Base-by-base conservation (phyloP, 2,888 invertebrate species). In the Lochmaea crataegi region DNA sequence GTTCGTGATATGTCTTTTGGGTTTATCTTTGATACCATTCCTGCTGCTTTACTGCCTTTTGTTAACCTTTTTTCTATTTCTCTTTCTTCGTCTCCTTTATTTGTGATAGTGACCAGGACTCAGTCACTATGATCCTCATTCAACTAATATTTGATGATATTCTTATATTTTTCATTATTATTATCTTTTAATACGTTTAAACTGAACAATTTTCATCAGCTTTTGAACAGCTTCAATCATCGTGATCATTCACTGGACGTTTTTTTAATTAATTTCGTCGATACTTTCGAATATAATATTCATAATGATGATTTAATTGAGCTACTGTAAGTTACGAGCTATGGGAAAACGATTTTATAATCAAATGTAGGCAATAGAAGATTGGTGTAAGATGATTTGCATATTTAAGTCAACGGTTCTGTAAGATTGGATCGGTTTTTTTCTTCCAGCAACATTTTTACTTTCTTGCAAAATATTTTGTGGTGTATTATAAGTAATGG, bases 361-460 rank as follows among this genome's bases (percentile, higher is more conserved):
- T 70, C 38, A 61, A 68, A 42, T 56, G 69, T 45, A 51, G 63
- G 63, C 56, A 65, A 70, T 42, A 70, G 64, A 56, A 64, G 65
- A 70, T 70, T 70, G 57, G 65, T 45, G 51, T 32, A 22, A 42
- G 64, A 65, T 70, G 70, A 70, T 64, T 70, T 70, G 70, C 70
- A 70, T 70, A 45, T 70, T 70, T 69, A n/a, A 42, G 51, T 41
- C 38, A 69, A 69, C 63, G 53, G 69, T 69, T 69, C 64, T 70
- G 41, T 70, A 18, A 68, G 42, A 68, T 60, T 68, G 68, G 51
- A 22, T 66, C 60, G 18, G 60, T 61, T 51, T 67, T 66, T 32
- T 38, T n/a, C n/a, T 38, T 38, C 32, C 0, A 64, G 18, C 11
- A 6, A 12, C 1, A 6, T 57, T 57, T 66, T 67, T 45, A 67